These are phyloP conservation scores for Lytechinus variegatus DNA, from an alignment of 35 echinoderm and acorn worm genomes.

Conservation along the genomic window DNA sequence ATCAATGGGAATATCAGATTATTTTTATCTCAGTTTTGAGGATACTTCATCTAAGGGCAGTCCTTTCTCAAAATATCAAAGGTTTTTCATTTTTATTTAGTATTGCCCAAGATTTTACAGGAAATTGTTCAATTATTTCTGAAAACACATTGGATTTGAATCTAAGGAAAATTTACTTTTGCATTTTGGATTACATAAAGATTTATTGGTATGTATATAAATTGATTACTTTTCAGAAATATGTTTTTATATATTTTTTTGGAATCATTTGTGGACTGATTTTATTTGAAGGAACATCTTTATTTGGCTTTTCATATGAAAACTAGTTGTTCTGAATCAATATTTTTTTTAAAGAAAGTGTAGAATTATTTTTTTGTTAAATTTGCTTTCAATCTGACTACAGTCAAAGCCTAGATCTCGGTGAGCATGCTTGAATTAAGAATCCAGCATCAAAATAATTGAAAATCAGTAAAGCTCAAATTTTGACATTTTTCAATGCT, in stretches of 20 bases:
- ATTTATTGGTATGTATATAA: background rate
- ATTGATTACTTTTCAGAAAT: background rate
- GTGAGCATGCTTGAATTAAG: too few relatives aligned
- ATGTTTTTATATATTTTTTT: background rate
- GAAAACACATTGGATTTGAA: background rate
- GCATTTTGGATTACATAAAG: background rate
- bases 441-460: too few relatives aligned
- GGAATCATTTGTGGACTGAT: background rate
- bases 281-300: background rate
- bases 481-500: too few relatives aligned
- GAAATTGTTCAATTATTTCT: background rate
- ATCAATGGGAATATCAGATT: constrained; percentile 13
- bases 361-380: too few relatives aligned
- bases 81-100: background rate
- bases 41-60: background rate
- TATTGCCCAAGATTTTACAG: background rate
- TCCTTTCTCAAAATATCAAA: background rate
- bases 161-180: background rate
- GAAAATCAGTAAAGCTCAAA: too few relatives aligned
- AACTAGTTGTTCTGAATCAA: background rate
- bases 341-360: background rate
- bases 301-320: background rate
- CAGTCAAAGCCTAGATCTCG: too few relatives aligned
- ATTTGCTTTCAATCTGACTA: too few relatives aligned
- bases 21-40: background rate